Conservation (phyloP, 2,113 vertebrate genomes). For the Muscicapa adusta region DNA sequence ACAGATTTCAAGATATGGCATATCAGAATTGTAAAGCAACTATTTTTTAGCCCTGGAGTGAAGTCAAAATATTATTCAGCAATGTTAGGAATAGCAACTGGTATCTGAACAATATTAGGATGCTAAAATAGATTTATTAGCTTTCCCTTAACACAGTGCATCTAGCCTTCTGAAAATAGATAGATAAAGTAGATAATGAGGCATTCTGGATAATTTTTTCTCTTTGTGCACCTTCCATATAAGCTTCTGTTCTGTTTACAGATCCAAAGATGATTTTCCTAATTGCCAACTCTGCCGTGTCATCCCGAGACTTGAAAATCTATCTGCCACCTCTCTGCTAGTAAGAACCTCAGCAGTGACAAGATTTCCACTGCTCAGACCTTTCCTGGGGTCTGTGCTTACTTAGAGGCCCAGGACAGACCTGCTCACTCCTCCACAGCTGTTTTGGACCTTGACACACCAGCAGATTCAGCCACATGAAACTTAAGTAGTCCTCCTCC, state of each 20-base stretch:
- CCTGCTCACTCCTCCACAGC: neutral
- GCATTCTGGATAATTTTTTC: neutral
- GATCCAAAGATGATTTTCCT: neutral
- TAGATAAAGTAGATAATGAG: neutral
- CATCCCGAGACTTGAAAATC: neutral
- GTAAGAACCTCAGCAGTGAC: neutral
- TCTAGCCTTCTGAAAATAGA: neutral
- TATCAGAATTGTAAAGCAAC: conserved; percentile 11
- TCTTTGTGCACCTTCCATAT: neutral
- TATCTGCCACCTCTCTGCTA: neutral
- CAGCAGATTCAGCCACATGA: neutral
- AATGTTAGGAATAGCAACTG: neutral
- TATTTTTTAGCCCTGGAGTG: neutral
- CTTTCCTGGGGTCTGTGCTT: neutral
- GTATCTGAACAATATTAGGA: neutral
- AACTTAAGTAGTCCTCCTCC: neutral
- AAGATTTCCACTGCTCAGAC: neutral
- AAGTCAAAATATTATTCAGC: conserved; percentile 47
- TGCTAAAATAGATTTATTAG: neutral
- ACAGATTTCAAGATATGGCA: neutral
- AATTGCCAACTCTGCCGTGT: neutral
- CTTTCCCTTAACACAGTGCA: neutral
- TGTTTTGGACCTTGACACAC: neutral
- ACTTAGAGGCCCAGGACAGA: neutral
- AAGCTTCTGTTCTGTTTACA: neutral